Conservation (phyloP, 2,888 invertebrate genomes). For the Blomia tropicalis region DNA sequence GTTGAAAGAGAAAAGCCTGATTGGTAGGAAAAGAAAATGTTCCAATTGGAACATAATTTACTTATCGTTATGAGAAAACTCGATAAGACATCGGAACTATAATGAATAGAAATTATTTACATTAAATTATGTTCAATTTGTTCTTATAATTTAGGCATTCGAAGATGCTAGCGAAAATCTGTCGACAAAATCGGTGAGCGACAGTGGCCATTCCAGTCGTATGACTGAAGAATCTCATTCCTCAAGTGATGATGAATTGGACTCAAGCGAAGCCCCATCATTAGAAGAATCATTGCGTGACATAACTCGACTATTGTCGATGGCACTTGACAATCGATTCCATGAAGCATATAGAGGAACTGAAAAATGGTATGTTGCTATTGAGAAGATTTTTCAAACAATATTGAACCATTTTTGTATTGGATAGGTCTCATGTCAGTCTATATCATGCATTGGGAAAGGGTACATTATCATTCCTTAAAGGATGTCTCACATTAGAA, state of each 20-base stretch:
- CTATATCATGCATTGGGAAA: conserved; percentile 83
- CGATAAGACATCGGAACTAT: no score
- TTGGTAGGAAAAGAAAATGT: no score
- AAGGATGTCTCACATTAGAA: conserved; percentile 83
- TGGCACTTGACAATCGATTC: conserved; percentile 82
- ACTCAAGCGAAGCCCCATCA: conserved; percentile 21
- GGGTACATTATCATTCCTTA: conserved; percentile 71
- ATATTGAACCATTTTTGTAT: conserved; percentile 19
- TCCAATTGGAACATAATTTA: no score
- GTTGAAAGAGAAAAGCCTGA: no score
- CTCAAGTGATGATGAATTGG: neutral
- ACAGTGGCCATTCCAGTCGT: conserved; percentile 5
- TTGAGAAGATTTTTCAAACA: conserved; percentile 19
- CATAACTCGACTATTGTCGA: conserved; percentile 42
- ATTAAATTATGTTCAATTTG: no score
- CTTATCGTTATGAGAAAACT: no score
- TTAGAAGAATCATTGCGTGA: conserved; percentile 25
- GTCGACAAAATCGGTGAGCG: conserved; percentile 1
- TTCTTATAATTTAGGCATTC: conserved; percentile 25
- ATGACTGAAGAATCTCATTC: neutral
- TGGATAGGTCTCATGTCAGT: conserved; percentile 52
- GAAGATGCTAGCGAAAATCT: conserved; percentile 25
- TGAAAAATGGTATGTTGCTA: conserved; percentile 53
- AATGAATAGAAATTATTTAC: no score
- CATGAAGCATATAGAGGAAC: conserved; percentile 59